These are phyloP conservation scores for Gavialis gangeticus DNA, from an alignment of 2,113 vertebrate species.

Conservation along the genomic window DNA sequence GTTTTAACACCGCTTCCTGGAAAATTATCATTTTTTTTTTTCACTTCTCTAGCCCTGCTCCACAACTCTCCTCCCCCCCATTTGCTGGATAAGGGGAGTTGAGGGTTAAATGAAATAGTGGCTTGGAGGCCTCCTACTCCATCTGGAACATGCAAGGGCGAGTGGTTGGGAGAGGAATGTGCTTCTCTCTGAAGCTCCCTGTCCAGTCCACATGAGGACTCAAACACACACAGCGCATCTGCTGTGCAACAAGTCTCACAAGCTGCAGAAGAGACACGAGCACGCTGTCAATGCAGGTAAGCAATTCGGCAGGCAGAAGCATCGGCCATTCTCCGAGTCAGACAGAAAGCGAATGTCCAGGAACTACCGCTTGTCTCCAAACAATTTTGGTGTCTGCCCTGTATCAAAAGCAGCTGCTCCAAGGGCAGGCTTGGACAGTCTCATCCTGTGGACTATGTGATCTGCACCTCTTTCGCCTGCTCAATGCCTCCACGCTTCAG, in stretches of 20 bases:
- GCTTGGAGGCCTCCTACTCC: not conserved
- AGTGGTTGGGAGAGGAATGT: not conserved
- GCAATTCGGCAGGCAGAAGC: slow-evolving; percentile 20
- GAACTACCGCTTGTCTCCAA: not conserved
- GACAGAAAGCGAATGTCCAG: fast-evolving
- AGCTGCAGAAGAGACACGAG: not conserved
- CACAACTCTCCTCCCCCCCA: not conserved
- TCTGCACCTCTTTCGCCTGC: not conserved
- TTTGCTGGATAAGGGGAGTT: not conserved
- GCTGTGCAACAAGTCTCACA: not conserved
- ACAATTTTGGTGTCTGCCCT: slow-evolving; percentile 25
- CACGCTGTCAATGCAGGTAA: not conserved
- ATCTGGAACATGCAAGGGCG: not conserved
- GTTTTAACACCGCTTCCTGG: not conserved
- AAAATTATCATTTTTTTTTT: not conserved
- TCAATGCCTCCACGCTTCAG: not conserved
- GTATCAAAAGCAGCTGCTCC: slow-evolving; percentile 1
- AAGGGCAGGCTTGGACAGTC: not conserved
- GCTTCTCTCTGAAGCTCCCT: not conserved
- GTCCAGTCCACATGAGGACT: not conserved
- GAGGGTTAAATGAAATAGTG: not conserved
- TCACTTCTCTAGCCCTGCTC: not conserved
- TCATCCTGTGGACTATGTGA: not conserved
- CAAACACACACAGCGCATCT: not conserved
- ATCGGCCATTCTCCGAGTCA: slow-evolving; percentile 54